phyloP scores from a whole-genome alignment of 2,113 vertebrate species.

The Ceyx melanurus region DNA sequence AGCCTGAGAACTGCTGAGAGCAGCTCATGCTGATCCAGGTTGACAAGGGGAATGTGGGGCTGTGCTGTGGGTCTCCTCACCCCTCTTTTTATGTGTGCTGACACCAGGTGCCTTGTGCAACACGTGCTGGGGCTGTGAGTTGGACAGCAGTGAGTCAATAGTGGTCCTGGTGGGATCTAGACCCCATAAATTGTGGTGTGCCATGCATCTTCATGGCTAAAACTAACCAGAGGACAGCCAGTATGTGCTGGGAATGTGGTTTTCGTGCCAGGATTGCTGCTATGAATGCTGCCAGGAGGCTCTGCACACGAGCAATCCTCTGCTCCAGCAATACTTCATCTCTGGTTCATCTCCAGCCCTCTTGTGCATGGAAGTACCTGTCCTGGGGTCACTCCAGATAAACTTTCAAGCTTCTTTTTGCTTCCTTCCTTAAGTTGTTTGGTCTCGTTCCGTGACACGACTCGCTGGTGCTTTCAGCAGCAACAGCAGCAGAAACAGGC shows the following conservation, averaged over 20 bases:
- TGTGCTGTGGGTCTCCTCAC: neutral
- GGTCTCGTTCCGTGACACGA: neutral
- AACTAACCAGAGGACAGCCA: neutral
- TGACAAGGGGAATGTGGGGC: neutral
- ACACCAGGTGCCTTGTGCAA: neutral
- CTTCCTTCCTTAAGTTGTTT: neutral
- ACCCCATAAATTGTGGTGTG: no score
- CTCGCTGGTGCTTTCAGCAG: neutral
- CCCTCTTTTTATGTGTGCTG: fast-evolving
- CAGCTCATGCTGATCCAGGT: neutral
- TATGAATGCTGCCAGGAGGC: neutral
- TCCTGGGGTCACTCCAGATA: neutral
- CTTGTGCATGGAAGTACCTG: neutral
- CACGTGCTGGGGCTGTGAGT: fast-evolving
- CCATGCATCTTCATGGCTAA: neutral
- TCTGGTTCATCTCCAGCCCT: neutral
- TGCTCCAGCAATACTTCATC: neutral
- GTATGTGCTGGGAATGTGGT: fast-evolving
- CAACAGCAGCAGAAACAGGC: neutral
- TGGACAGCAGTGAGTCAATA: neutral
- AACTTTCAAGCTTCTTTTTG: neutral
- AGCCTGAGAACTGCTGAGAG: neutral
- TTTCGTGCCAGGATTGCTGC: neutral
- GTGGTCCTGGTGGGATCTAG: neutral
- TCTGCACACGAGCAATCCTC: neutral